phyloP scores from a whole-genome alignment of 2,113 vertebrate genomes.

The Tychaedon coryphoeus region DNA sequence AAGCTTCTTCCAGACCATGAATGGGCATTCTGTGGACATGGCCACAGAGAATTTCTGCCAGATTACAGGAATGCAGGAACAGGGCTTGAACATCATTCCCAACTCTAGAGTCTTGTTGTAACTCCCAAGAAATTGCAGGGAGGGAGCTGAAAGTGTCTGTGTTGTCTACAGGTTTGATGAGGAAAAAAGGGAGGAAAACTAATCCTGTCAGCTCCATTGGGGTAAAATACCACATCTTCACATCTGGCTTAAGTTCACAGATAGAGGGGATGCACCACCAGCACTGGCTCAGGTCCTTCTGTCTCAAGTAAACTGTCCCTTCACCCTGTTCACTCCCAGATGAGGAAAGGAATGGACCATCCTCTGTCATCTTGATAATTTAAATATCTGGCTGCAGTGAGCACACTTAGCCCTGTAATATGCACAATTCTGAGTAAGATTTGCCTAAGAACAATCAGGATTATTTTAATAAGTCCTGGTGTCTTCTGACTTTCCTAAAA shows the following conservation, averaged over 20 bases:
- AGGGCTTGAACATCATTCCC: not conserved
- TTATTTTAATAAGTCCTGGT: not conserved
- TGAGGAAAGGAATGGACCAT: not conserved
- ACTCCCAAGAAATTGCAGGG: not conserved
- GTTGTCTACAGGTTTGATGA: not conserved
- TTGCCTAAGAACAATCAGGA: not conserved
- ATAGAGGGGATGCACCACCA: not conserved
- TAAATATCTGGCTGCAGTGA: not conserved
- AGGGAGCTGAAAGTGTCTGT: not conserved
- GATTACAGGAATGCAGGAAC: too few relatives aligned
- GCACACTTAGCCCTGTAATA: not conserved
- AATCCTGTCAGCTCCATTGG: not conserved
- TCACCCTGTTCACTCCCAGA: fast-evolving
- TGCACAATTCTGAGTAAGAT: not conserved
- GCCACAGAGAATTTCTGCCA: too few relatives aligned
- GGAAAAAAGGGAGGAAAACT: not conserved
- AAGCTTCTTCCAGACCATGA: too few relatives aligned
- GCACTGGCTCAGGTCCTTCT: not conserved
- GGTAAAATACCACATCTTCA: not conserved
- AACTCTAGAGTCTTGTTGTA: not conserved
- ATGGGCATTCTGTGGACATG: too few relatives aligned
- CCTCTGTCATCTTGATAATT: not conserved
- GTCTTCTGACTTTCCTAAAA: not conserved
- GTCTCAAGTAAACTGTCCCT: not conserved
- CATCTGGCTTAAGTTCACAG: fast-evolving